phyloP scores from a whole-genome alignment of 2,113 vertebrate species.

The Rhinopomastus cyanomelas region DNA sequence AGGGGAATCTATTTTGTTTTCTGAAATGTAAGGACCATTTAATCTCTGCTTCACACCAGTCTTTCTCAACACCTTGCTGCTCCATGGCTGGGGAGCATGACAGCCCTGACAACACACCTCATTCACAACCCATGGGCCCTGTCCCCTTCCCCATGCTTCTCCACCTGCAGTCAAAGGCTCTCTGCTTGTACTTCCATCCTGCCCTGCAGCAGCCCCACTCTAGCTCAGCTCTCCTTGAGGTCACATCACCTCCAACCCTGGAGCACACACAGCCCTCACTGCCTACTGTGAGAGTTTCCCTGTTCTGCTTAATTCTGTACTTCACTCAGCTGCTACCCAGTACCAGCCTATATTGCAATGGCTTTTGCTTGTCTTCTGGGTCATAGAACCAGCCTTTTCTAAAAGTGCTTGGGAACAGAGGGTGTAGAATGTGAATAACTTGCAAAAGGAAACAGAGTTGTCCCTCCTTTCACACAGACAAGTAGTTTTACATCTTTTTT shows the following conservation, averaged over 20 bases:
- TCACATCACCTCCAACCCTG: rapidly evolving
- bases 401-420: background rate
- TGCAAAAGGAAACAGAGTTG: background rate
- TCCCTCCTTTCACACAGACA: background rate
- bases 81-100: background rate
- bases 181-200: background rate
- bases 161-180: rapidly evolving
- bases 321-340: background rate
- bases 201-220: background rate
- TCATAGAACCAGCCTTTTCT: background rate
- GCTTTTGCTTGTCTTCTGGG: background rate
- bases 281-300: background rate
- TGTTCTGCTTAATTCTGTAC: background rate
- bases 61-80: background rate
- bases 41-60: background rate
- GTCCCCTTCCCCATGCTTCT: background rate
- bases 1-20: background rate
- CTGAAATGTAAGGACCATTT: background rate
- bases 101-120: background rate
- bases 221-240: rapidly evolving
- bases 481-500: background rate
- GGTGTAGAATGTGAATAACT: background rate
- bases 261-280: background rate
- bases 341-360: background rate
- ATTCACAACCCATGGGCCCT: background rate